Evolutionary conservation across 2,113 vertebrate species (phyloP).

Genomic region (Ammodytes marinus): DNA sequence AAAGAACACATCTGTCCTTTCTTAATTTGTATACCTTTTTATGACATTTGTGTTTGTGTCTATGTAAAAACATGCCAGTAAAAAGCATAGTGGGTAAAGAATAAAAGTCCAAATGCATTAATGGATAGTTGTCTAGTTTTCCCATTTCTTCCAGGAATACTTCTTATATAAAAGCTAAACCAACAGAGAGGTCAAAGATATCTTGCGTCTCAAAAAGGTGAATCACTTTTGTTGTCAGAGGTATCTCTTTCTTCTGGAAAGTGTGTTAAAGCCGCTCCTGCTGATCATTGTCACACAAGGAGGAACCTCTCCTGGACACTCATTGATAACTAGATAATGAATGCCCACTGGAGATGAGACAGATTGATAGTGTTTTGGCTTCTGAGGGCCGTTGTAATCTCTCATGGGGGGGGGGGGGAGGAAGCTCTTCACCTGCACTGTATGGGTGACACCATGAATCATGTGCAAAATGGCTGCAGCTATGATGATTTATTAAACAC

Average conservation of each 20-base stretch:
- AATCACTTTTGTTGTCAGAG: not conserved
- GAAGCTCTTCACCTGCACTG: conserved; percentile 32
- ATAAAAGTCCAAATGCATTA: not conserved
- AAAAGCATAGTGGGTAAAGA: not conserved
- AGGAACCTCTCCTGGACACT: conserved; percentile 26
- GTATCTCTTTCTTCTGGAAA: conserved; percentile 10
- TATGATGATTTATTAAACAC: not conserved
- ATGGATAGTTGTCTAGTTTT: not conserved
- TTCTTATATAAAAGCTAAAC: not conserved
- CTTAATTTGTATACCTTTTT: not conserved
- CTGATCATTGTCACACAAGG: conserved; percentile 38
- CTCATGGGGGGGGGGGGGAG: conserved; percentile 24
- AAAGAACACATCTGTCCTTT: not conserved
- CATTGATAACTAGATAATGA: conserved; percentile 64
- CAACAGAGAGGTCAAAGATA: not conserved
- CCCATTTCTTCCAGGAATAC: not conserved
- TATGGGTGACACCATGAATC: not conserved
- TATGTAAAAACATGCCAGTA: not conserved
- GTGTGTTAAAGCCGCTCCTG: not conserved
- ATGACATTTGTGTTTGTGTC: not conserved
- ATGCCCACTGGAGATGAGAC: conserved; percentile 42
- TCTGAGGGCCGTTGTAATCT: conserved; percentile 35
- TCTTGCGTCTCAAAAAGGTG: not conserved
- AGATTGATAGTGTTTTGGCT: conserved; percentile 56
- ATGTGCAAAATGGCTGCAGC: not conserved